Conservation (phyloP, 2,888 invertebrate species). For the Antitype chi region DNA sequence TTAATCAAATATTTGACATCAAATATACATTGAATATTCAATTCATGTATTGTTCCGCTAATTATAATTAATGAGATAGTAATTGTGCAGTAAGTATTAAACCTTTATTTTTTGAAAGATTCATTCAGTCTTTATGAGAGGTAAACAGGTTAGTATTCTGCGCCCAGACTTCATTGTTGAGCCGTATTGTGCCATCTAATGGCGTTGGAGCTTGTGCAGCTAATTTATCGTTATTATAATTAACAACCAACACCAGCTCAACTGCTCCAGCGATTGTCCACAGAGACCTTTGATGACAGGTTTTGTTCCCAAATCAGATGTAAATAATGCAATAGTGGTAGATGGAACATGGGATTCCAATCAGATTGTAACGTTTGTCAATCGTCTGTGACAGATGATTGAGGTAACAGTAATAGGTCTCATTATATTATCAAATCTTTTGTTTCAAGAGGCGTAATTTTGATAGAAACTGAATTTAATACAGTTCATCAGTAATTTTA, state of each 20-base stretch:
- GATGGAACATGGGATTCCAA: slow-evolving; percentile 49
- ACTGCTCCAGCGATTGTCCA: slow-evolving; percentile 49
- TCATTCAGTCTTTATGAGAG: not conserved
- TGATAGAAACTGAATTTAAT: slow-evolving; percentile 7
- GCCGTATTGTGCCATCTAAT: slow-evolving; percentile 37
- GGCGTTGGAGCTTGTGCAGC: slow-evolving; percentile 38
- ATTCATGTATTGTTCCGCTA: slow-evolving; percentile 22
- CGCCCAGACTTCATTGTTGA: slow-evolving; percentile 22
- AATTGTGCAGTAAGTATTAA: not conserved
- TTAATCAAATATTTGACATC: slow-evolving; percentile 33
- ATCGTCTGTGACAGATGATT: slow-evolving; percentile 38
- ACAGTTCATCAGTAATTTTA: not conserved
- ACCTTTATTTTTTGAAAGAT: not conserved
- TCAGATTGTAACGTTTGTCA: slow-evolving; percentile 38
- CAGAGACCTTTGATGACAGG: slow-evolving; percentile 47
- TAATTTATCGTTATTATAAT: slow-evolving; percentile 65
- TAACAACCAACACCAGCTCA: slow-evolving; percentile 42
- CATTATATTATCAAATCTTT: slow-evolving; percentile 6
- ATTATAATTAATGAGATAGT: slow-evolving; percentile 13
- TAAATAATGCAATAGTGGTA: slow-evolving; percentile 50
- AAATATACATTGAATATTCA: slow-evolving; percentile 30
- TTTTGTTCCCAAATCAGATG: slow-evolving; percentile 58
- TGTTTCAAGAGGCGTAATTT: not conserved
- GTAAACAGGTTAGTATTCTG: slow-evolving; percentile 10
- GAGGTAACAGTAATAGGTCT: slow-evolving; percentile 24